Evolutionary conservation across 2,797 vertebrate genomes (phyloP).

Genomic region (Molossus molossus): DNA sequence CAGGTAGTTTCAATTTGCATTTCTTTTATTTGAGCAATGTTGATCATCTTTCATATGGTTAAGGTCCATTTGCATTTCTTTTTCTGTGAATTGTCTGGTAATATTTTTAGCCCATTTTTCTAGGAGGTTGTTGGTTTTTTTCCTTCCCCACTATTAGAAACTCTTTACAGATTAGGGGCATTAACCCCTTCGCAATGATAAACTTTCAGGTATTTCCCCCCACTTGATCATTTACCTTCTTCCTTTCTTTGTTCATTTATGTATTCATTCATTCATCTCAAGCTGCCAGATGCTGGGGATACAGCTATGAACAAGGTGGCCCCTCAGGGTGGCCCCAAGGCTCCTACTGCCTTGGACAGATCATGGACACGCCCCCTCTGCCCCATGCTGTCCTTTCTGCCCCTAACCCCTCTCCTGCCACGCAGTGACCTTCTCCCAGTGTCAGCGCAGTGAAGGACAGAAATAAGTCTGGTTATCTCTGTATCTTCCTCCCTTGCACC

Average conservation of each 20-base stretch:
- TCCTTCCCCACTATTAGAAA: background rate
- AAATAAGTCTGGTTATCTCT: background rate
- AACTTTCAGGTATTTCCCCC: background rate
- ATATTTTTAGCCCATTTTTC: background rate
- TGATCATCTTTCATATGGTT: background rate
- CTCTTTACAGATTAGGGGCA: background rate
- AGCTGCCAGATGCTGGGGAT: background rate
- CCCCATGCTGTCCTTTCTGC: background rate
- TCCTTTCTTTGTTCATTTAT: background rate
- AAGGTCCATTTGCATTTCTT: background rate
- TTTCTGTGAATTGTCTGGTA: background rate
- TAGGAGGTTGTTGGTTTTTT: background rate
- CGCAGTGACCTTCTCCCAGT: background rate
- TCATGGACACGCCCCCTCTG: background rate
- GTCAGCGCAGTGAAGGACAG: background rate
- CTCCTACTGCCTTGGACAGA: accelerated
- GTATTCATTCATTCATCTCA: background rate
- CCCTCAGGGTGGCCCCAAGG: background rate
- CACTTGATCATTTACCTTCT: background rate
- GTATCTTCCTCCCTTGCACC: background rate
- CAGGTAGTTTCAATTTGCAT: background rate
- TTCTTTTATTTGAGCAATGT: conserved; percentile 11
- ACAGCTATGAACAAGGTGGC: background rate
- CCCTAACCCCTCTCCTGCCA: background rate
- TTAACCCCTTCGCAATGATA: background rate